Percentiles rank a stretch among this genome's conserved stretches.
phyloP scores from a whole-genome alignment of 2,113 vertebrate genomes.

The Fregetta grallaria region DNA sequence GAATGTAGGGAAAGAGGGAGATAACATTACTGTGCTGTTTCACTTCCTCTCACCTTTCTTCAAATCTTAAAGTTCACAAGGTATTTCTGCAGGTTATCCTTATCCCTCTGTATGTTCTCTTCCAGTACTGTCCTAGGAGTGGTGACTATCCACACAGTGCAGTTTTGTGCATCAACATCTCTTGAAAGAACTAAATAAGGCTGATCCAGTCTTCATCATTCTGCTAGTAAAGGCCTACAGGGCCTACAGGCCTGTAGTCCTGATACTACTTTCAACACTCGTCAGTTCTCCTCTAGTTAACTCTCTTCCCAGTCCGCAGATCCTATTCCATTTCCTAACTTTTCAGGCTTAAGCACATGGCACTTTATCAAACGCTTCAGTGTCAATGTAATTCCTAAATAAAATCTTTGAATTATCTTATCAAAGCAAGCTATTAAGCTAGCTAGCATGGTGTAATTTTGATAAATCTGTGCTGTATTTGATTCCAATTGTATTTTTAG shows the following conservation, averaged over 20 bases:
- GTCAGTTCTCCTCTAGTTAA: neutral
- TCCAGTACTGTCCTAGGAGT: neutral
- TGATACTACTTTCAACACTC: neutral
- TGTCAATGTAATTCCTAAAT: neutral
- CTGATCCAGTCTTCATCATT: neutral
- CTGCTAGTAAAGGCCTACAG: neutral
- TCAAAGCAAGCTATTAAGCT: neutral
- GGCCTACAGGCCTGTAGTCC: neutral
- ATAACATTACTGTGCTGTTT: neutral
- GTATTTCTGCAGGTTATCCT: neutral
- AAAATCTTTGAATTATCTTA: neutral
- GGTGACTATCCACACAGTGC: accelerated
- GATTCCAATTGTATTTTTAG: neutral
- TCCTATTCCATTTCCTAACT: neutral
- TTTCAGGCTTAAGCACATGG: neutral
- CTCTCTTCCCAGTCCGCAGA: neutral
- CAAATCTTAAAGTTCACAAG: neutral
- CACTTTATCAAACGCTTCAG: neutral
- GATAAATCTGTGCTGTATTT: neutral
- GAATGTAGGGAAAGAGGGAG: neutral
- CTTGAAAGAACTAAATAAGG: neutral
- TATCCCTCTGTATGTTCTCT: neutral
- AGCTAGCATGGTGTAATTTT: neutral
- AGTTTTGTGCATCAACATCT: neutral
- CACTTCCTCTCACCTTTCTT: neutral